Evolutionary conservation across 2,888 invertebrate genomes (phyloP), one percentile per base, ranked within the genome.

Genomic region (Imbricaverruca yamaguchii): DNA sequence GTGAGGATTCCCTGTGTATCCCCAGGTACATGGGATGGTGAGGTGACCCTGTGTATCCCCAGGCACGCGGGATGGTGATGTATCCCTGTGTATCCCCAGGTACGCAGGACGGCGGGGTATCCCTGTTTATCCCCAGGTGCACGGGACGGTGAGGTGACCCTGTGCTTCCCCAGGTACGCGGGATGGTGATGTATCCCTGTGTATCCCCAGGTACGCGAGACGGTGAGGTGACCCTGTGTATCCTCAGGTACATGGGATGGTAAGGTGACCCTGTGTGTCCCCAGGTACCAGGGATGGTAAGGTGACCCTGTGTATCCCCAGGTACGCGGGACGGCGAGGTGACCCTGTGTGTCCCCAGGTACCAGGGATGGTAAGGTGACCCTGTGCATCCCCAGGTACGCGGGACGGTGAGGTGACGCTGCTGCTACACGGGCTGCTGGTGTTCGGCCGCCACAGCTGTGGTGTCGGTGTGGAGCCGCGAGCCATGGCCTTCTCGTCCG

Each of bases 401-500:
- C 74, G 55, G 74, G 55, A 74, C 74, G 74, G 74, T 21, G 10
- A 55, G 53, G 74, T 74, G 55, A 53, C 74, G 55, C 74, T 74
- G 53, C 74, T 74, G 55, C 74, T 74, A 7, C 74, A 74, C 53
- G 74, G 74, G 53, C 74, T 74, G 53, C 74, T 74, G 74, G 53
- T 74, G 53, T 74, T 74, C 74, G 53, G 74, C 53, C 74, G 74
- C 1, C 74, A 74, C 53, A 21, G 55, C 74, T 74, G 74, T 55
- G 74, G 53, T 15, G 55, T 21, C 15, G 87, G 81, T 84, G 86
- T 89, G 0, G 87, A 89, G 87, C 83, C 81, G 90, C 90, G 84
- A 88, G 95, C 21, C 94, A 93, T 86, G 90, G 94, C 86, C 87
- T 96, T n/a, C 87, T 95, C 84, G 90, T 95, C 81, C 95, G 95